Evolutionary conservation across 2,888 invertebrate species (phyloP), one percentile per base, ranked within the genome.

Genomic region (Noctuana brunneofusca): DNA sequence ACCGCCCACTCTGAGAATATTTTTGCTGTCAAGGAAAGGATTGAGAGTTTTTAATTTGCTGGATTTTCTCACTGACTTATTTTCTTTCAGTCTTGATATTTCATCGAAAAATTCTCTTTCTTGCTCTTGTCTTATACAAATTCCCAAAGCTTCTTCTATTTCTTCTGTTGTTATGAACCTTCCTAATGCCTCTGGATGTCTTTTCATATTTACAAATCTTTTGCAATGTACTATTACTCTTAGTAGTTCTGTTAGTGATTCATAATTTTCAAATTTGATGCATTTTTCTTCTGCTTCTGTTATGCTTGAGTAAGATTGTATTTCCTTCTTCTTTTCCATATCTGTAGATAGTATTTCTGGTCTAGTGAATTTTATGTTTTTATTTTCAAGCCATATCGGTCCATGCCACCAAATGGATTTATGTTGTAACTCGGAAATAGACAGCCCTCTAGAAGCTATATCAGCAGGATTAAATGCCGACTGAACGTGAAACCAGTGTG

Each of bases 1-100:
- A 3, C 69, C 71, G 57, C 71, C 70, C 62, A 73, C 72, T 64
- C 68, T 69, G 54, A 73, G 63, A 38, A 64, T 62, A 12, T 58
- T 50, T 9, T 62, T 46, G n/a, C 54, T 50, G 46, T 69, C 67
- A 2, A 71, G 41, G 30, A 58, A 71, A 12, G 71, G 71, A 16
- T 67, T 71, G 0, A 73, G 22, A 0, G 65, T 52, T 63, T 63
- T 64, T 43, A 41, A 74, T 30, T 20, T 35, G 18, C 69, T 69
- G n/a, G 14, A 66, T 9, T 6, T 55, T 16, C 58, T 68, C 3
- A 71, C 59, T 50, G 50, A 24, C 24, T 46, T 63, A 0, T 52
- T 58, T 43, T 60, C 20, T 54, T 58, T 60, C 30, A 59, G 14
- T 43, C 27, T 43, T 20, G 8, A 9, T 59, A 59, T 52, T 1